These are phyloP conservation scores for Stenodera caucasica DNA, from an alignment of 2,888 invertebrate species.

Conservation along the genomic window DNA sequence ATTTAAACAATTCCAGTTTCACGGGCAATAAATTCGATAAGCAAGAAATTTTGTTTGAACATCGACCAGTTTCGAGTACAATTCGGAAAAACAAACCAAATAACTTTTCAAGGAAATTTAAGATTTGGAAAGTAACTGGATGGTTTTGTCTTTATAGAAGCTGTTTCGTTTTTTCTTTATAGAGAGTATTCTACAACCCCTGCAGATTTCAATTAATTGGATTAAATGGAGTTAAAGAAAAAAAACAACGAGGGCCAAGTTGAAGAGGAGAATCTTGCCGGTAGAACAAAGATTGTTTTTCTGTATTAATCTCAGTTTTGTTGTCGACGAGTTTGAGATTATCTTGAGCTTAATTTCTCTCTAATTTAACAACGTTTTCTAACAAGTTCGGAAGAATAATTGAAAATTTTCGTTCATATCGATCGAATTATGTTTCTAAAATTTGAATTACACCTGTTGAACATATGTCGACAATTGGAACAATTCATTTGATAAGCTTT, in stretches of 20 bases:
- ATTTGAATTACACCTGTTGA: not conserved
- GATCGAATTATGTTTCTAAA: not conserved
- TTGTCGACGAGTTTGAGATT: not conserved
- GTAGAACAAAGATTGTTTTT: not conserved
- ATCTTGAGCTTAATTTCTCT: not conserved
- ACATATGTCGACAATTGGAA: not conserved
- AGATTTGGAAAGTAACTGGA: not conserved
- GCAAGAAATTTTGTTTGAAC: not conserved
- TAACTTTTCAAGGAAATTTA: not conserved
- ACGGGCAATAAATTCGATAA: slow-evolving; percentile 2
- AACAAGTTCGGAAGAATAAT: too few relatives aligned
- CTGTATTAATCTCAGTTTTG: not conserved
- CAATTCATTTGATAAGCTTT: not conserved
- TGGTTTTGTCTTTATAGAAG: too few relatives aligned
- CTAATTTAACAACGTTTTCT: too few relatives aligned
- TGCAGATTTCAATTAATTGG: not conserved
- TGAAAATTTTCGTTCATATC: too few relatives aligned
- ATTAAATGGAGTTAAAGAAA: not conserved
- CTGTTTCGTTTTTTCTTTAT: too few relatives aligned
- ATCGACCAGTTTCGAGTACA: not conserved
- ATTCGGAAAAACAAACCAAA: not conserved
- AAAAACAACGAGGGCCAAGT: not conserved
- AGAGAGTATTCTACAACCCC: not conserved
- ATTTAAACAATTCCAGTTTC: not conserved
- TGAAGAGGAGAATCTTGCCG: not conserved